A percentile compares a stretch with the other conserved stretches of the same genome.
phyloP scores from a whole-genome alignment of 1,140 invertebrate species.

The Drosophila bocqueti region DNA sequence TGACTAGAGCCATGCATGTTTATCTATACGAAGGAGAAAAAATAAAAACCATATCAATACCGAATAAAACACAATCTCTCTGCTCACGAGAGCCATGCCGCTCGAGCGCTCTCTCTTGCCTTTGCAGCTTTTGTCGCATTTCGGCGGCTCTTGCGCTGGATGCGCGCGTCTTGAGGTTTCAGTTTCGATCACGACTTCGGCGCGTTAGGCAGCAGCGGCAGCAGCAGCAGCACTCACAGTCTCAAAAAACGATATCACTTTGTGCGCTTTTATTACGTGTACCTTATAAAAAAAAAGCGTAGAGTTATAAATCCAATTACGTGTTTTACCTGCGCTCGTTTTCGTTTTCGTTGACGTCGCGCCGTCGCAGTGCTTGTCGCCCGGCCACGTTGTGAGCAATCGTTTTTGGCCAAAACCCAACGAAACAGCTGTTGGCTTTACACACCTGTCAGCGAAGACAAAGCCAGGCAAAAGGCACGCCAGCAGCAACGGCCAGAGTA shows the following conservation, averaged over 20 bases:
- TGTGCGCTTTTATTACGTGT: conserved; percentile 53
- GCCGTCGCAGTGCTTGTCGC: conserved; percentile 25
- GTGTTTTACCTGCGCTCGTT: conserved; percentile 55
- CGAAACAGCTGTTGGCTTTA: conserved; percentile 43
- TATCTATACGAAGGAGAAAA: conserved; percentile 29
- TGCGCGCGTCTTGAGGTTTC: conserved; percentile 56
- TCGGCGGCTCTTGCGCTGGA: conserved; percentile 56
- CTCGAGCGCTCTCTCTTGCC: conserved; percentile 11
- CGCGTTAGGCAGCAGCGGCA: conserved; percentile 64
- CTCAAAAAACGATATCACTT: conserved; percentile 33
- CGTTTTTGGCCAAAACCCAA: conserved; percentile 31
- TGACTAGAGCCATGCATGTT: conserved; percentile 45
- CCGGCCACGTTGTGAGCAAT: conserved; percentile 41
- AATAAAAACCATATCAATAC: conserved; percentile 47
- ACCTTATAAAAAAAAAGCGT: conserved; percentile 39
- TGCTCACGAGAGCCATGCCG: background rate
- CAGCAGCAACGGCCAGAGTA: conserved; percentile 3
- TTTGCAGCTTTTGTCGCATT: conserved; percentile 48
- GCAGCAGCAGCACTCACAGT: background rate
- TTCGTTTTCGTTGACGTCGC: conserved; percentile 21
- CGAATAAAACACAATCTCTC: conserved; percentile 18
- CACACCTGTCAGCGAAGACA: conserved; percentile 19
- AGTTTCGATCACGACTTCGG: conserved; percentile 74
- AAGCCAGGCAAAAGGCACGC: background rate
- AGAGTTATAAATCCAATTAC: conserved; percentile 69